A percentile compares a stretch with the other conserved stretches of the same genome.
These are phyloP conservation scores for Portevinia maculata DNA, from an alignment of 2,888 invertebrate genomes.

Conservation along the genomic window DNA sequence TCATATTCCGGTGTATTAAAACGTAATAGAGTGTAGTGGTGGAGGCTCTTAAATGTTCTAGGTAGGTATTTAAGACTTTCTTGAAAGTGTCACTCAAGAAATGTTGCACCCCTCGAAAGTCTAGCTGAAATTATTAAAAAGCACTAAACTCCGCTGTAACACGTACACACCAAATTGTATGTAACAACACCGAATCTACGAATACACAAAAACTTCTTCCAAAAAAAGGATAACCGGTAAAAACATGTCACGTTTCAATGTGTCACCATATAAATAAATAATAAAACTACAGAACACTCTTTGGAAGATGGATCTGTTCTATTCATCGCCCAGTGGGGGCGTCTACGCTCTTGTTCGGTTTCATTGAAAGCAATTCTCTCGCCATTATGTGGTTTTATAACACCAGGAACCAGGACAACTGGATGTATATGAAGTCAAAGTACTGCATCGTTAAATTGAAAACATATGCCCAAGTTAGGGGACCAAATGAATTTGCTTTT, in stretches of 20 bases:
- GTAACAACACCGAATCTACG: too few relatives aligned
- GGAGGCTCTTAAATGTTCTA: too few relatives aligned
- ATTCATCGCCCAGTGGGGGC: too few relatives aligned
- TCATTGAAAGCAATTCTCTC: slow-evolving; percentile 40
- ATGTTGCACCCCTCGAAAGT: too few relatives aligned
- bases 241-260: slow-evolving; percentile 23
- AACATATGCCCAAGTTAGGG: slow-evolving; percentile 54
- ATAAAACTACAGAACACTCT: slow-evolving; percentile 2
- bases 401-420: slow-evolving; percentile 19
- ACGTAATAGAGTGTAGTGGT: too few relatives aligned
- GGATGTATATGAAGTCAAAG: slow-evolving; percentile 49
- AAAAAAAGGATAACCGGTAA: slow-evolving; percentile 4
- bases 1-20: too few relatives aligned
- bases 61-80: too few relatives aligned
- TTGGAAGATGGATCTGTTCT: too few relatives aligned
- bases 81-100: too few relatives aligned
- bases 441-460: slow-evolving; percentile 49
- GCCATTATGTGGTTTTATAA: slow-evolving; percentile 37
- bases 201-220: background rate
- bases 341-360: background rate
- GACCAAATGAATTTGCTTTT: slow-evolving; percentile 46
- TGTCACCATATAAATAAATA: background rate
- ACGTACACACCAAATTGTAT: too few relatives aligned
- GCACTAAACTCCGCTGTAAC: too few relatives aligned
- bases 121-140: too few relatives aligned